Evolutionary conservation across 2,797 vertebrate genomes (phyloP), one percentile per base, ranked within the genome.

Genomic region (Pipistrellus pygmaeus): DNA sequence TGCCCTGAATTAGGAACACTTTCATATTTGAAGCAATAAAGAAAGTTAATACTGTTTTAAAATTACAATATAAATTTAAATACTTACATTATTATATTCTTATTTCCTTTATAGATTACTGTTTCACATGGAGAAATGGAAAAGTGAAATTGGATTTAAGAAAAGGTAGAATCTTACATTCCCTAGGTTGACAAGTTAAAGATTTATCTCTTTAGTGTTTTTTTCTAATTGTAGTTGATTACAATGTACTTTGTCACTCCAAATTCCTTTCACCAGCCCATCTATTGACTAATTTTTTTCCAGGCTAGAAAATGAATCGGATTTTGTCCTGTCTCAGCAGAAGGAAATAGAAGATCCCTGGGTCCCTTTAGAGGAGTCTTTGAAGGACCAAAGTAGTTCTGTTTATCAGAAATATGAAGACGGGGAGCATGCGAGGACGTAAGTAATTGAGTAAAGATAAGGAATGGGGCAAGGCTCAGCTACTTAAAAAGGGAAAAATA

Each of bases 261-360:
- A 48, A 30, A 75, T 91, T 94, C 35, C 69, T 95, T 94, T 94
- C 41, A 66, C 90, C 10, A 51, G 32, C 35, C 11, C 55, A 91
- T 96, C n/a, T 84, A 4, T 72, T 93, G 71, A 88, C 85, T 94
- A 57, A 91, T 41, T 96, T 64, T 93, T 93, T 92, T 62, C 60
- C 83, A 97, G 97, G 88, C 97, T 99, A 95, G 99, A 99, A 97
- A 98, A 99, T 98, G 99, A 99, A 51, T 98, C 99, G 57, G 99
- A 99, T 94, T 99, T 99, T 97, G 99, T 99, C 97, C 97, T 99
- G 85, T 99, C 99, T 13, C 99, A 99, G 95, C 99, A 99, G 98
- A 99, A 99, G 57, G 38, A 41, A 41, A 41, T 41, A 41, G 38
- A 41, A 41, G 38, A 41, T 41, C 38, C 38, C 38, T 38, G 38